These are phyloP conservation scores for Brachionus manjavacas DNA, from an alignment of 1,140 invertebrate genomes.

Conservation along the genomic window DNA sequence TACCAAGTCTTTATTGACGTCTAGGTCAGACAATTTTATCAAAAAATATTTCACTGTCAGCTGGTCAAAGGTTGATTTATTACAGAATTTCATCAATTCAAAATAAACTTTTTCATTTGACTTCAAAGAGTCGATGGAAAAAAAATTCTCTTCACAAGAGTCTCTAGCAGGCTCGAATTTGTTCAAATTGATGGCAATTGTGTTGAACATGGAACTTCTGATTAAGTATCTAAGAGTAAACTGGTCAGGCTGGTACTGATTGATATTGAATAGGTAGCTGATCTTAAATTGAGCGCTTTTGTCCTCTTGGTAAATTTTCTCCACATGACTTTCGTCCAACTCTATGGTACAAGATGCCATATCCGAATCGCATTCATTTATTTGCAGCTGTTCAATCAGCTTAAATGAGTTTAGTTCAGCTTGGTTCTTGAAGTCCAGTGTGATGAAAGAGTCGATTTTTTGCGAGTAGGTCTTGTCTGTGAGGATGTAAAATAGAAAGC, in stretches of 20 bases:
- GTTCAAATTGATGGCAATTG: conserved; percentile 36
- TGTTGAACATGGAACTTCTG: not conserved
- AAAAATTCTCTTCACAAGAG: not conserved
- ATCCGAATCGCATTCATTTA: not conserved
- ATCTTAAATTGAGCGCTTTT: not conserved
- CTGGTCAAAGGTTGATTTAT: not conserved
- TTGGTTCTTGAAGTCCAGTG: not conserved
- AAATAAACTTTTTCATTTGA: not conserved
- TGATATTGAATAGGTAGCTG: not conserved
- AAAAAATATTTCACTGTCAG: conserved; percentile 1
- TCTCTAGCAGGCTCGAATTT: not conserved
- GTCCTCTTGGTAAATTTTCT: not conserved
- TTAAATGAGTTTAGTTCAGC: not conserved
- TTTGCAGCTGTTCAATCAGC: not conserved
- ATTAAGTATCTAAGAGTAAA: conserved; percentile 14
- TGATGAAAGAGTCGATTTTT: not conserved
- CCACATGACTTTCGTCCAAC: not conserved
- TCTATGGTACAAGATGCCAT: not conserved
- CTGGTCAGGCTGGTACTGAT: conserved; percentile 3
- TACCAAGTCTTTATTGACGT: not conserved
- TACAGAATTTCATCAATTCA: conserved; percentile 24
- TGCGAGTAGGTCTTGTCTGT: not conserved
- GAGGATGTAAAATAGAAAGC: conserved; percentile 9
- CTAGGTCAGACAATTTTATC: not conserved
- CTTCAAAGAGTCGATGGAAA: not conserved